Evolutionary conservation across 2,113 vertebrate genomes (phyloP).

Genomic region (Corydoras sp.): DNA sequence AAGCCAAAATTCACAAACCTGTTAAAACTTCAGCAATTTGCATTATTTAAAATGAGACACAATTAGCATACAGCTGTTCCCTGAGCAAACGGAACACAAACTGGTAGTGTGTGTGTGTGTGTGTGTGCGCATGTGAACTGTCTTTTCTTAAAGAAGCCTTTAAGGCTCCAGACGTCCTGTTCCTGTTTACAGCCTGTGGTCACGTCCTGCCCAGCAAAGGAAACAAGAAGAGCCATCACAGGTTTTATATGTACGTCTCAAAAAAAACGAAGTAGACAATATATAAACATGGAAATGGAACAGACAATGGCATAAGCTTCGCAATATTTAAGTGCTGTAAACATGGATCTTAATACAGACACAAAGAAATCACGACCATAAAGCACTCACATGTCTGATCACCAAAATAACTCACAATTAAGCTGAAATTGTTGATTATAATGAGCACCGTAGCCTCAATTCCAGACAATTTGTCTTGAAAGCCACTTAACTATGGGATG

Average conservation of each 20-base stretch:
- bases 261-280: background rate
- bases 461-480: background rate
- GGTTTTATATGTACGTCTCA: too few relatives aligned
- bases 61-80: too few relatives aligned
- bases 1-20: too few relatives aligned
- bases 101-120: background rate
- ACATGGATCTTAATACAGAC: background rate
- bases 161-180: background rate
- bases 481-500: background rate
- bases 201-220: conserved; percentile 9
- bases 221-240: conserved; percentile 5
- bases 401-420: conserved; percentile 3
- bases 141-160: background rate
- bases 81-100: background rate
- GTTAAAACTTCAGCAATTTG: too few relatives aligned
- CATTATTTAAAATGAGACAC: too few relatives aligned
- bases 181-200: conserved; percentile 16
- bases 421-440: background rate
- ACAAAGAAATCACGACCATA: background rate
- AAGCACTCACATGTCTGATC: background rate
- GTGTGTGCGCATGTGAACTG: background rate
- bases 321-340: background rate
- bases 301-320: background rate
- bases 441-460: background rate
- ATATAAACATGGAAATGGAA: background rate